Evolutionary conservation across 1,140 invertebrate species (phyloP).

Genomic region (Andrena cerasifolii): DNA sequence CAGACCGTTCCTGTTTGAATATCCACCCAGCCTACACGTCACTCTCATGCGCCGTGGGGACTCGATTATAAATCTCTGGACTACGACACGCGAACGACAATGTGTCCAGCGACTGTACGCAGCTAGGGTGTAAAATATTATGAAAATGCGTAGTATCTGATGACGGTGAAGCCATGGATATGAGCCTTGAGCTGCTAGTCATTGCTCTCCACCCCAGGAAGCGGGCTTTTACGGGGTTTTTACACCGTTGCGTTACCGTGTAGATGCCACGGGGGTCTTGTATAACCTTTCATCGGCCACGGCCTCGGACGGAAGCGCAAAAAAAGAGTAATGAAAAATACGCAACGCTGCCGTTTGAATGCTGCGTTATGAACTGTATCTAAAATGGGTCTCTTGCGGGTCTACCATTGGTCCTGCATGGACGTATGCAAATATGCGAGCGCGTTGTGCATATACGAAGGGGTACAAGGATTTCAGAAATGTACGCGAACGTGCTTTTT

Average conservation of each 20-base stretch:
- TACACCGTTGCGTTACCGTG: constrained; percentile 65
- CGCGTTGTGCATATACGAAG: constrained; percentile 14
- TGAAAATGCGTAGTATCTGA: constrained; percentile 74
- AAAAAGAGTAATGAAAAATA: constrained; percentile 56
- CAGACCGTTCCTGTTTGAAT: too few relatives aligned
- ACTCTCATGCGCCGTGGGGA: too few relatives aligned
- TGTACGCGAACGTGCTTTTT: neutral
- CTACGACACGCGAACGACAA: constrained; percentile 19
- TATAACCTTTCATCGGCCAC: constrained; percentile 53
- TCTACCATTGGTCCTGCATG: constrained; percentile 42
- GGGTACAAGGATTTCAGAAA: constrained; percentile 45
- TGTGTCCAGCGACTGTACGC: constrained; percentile 45
- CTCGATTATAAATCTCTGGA: too few relatives aligned
- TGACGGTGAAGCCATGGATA: constrained; percentile 69
- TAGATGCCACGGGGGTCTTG: constrained; percentile 50
- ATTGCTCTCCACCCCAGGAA: constrained; percentile 41
- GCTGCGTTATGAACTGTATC: constrained; percentile 61
- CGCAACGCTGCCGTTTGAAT: constrained; percentile 46
- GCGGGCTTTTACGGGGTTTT: constrained; percentile 72
- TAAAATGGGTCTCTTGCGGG: constrained; percentile 52
- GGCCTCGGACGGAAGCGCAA: constrained; percentile 25
- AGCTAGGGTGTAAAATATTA: constrained; percentile 68
- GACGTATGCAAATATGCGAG: constrained; percentile 44
- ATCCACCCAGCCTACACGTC: too few relatives aligned
- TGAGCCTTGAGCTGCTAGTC: constrained; percentile 8